Percentiles rank a stretch among this genome's conserved stretches.
Evolutionary conservation across 2,888 invertebrate genomes (phyloP).

Genomic region (Xylophagus ater): DNA sequence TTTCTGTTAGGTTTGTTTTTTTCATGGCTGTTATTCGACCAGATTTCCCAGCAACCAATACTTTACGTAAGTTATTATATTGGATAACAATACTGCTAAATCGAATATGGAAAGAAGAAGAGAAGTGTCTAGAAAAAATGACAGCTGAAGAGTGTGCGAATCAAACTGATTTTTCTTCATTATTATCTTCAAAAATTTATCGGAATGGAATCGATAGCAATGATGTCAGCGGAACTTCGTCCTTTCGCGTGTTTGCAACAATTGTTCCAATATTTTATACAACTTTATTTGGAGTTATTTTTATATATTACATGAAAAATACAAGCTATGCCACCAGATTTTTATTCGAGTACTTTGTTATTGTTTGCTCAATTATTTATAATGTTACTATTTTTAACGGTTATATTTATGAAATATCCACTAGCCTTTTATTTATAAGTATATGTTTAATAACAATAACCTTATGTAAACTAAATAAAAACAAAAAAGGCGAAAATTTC

Average conservation of each 20-base stretch:
- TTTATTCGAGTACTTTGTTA: conserved; percentile 44
- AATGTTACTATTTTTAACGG: conserved; percentile 45
- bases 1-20: too few species aligned
- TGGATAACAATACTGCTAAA: too few species aligned
- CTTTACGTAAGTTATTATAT: too few species aligned
- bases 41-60: too few species aligned
- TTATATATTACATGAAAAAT: neutral
- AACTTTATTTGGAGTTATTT: neutral
- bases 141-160: too few species aligned
- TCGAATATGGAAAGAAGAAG: too few species aligned
- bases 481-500: neutral
- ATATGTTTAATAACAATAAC: neutral
- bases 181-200: too few species aligned
- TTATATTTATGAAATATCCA: conserved; percentile 27
- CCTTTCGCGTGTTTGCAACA: conserved; percentile 1
- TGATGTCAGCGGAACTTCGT: conserved; percentile 4
- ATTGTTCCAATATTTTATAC: conserved; percentile 7
- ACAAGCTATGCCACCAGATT: conserved; percentile 24
- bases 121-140: too few species aligned
- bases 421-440: conserved; percentile 15
- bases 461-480: neutral
- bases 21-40: too few species aligned
- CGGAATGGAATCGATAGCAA: too few species aligned
- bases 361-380: conserved; percentile 46
- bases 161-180: too few species aligned